Percentiles rank a stretch among this genome's conserved stretches.
Evolutionary conservation across 2,113 vertebrate species (phyloP).

Genomic region (Corythoichthys intestinalis): DNA sequence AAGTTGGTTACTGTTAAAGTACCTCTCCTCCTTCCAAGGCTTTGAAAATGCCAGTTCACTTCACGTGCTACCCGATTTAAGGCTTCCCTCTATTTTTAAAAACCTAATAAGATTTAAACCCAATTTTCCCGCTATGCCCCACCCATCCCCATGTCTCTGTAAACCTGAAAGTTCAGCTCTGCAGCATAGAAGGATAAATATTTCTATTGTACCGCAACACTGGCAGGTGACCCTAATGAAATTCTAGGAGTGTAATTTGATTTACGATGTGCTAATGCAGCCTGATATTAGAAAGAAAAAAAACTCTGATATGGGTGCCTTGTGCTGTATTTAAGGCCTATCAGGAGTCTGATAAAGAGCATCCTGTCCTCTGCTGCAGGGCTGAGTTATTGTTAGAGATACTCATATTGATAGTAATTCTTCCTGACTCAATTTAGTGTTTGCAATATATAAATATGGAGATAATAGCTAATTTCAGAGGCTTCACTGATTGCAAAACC

Average conservation of each 20-base stretch:
- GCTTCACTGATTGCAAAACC: constrained; percentile 56
- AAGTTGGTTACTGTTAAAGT: constrained; percentile 59
- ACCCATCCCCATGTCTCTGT: constrained; percentile 43
- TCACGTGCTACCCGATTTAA: constrained; percentile 60
- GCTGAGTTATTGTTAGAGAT: constrained; percentile 72
- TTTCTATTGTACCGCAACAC: constrained; percentile 65
- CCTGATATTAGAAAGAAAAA: constrained; percentile 74
- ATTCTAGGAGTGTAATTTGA: constrained; percentile 75
- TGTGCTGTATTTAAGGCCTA: constrained; percentile 73
- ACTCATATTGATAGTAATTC: constrained; percentile 76
- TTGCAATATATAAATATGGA: constrained; percentile 72
- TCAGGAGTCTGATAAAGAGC: constrained; percentile 72
- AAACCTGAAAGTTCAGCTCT: constrained; percentile 66
- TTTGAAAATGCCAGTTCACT: constrained; percentile 50
- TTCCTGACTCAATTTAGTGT: constrained; percentile 72
- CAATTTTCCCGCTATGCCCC: constrained; percentile 30
- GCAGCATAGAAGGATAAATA: constrained; percentile 70
- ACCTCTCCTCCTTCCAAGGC: constrained; percentile 41
- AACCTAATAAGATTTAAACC: constrained; percentile 71
- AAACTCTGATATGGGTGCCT: constrained; percentile 67
- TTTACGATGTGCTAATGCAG: constrained; percentile 76
- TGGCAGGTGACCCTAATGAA: constrained; percentile 77
- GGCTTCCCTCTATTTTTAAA: constrained; percentile 66
- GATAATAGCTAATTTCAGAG: constrained; percentile 71
- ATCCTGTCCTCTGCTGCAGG: constrained; percentile 60